Conservation (phyloP, 2,888 invertebrate species). For the Leucozona laternaria region DNA sequence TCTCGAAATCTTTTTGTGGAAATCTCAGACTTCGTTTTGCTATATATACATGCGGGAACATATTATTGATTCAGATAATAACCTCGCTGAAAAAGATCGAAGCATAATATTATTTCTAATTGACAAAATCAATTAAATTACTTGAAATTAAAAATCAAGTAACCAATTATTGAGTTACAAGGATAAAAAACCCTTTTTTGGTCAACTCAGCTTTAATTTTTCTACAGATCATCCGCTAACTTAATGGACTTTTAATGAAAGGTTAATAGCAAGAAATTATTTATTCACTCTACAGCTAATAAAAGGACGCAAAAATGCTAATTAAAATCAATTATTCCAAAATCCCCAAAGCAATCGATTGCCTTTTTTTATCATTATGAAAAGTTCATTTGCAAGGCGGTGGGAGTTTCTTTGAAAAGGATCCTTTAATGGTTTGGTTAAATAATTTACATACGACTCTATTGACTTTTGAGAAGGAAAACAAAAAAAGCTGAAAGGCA, state of each 20-base stretch:
- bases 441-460: slow-evolving; percentile 48
- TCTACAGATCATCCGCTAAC: slow-evolving; percentile 36
- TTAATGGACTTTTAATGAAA: slow-evolving; percentile 73
- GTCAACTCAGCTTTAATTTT: slow-evolving; percentile 3
- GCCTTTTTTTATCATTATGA: slow-evolving; percentile 9
- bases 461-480: slow-evolving; percentile 36
- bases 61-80: no score
- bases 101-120: neutral
- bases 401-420: neutral
- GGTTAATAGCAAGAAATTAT: slow-evolving; percentile 45
- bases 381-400: neutral
- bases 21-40: no score
- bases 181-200: slow-evolving; percentile 27
- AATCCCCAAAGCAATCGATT: slow-evolving; percentile 53
- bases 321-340: slow-evolving; percentile 74
- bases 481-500: neutral
- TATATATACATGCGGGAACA: no score
- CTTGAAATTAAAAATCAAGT: slow-evolving; percentile 42
- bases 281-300: slow-evolving; percentile 27
- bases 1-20: no score
- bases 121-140: neutral
- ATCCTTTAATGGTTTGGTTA: slow-evolving; percentile 19
- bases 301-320: slow-evolving; percentile 65
- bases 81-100: neutral
- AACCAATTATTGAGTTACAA: slow-evolving; percentile 32